These are phyloP conservation scores for Octomys mimax DNA, from an alignment of 2,797 vertebrate genomes.

Conservation along the genomic window DNA sequence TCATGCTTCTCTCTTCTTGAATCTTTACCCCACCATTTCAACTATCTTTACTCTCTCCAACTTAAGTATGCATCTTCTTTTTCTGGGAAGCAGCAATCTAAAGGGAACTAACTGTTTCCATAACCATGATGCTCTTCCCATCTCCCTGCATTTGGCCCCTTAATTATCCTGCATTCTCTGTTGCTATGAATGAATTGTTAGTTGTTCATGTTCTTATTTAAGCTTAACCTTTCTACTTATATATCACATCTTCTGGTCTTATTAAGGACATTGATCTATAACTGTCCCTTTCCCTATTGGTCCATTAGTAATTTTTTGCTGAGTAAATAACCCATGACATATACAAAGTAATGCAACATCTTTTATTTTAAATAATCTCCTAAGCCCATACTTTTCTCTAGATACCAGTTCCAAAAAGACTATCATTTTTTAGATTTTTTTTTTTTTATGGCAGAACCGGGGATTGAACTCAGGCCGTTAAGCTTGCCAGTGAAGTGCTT, in stretches of 20 bases:
- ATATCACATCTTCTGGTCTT: neutral
- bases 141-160: neutral
- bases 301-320: neutral
- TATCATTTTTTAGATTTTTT: neutral
- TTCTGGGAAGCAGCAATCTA: neutral
- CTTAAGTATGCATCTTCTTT: neutral
- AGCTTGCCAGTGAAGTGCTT: too few species aligned
- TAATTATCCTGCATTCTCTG: neutral
- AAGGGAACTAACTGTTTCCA: neutral
- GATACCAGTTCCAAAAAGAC: neutral
- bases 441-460: too few species aligned
- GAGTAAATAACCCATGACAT: neutral
- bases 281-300: neutral
- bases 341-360: neutral
- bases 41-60: neutral
- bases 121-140: neutral
- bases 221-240: neutral
- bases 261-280: neutral
- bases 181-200: neutral
- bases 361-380: slow-evolving; percentile 14
- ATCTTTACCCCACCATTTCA: neutral
- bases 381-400: neutral
- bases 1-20: slow-evolving; percentile 14
- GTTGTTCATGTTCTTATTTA: neutral
- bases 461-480: too few species aligned